Evolutionary conservation across 2,113 vertebrate species (phyloP).

Genomic region (Rana temporaria): DNA sequence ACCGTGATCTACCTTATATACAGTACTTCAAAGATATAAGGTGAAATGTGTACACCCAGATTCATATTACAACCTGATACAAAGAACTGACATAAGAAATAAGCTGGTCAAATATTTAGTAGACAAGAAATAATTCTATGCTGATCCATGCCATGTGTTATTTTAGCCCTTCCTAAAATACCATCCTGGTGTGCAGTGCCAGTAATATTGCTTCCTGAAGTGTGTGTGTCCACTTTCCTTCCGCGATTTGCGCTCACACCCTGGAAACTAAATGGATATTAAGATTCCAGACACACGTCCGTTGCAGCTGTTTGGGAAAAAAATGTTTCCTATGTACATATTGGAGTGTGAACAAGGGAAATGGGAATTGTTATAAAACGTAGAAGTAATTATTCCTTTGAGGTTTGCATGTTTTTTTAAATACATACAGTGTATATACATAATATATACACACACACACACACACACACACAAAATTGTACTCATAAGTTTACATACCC

Average conservation of each 20-base stretch:
- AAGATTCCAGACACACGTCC: conserved; percentile 68
- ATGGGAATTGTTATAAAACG: not conserved
- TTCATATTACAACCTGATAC: too few relatives aligned
- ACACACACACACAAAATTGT: too few relatives aligned
- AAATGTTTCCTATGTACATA: conserved; percentile 68
- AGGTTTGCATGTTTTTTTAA: too few relatives aligned
- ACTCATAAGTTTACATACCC: too few relatives aligned
- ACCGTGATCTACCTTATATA: too few relatives aligned
- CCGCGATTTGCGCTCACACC: conserved; percentile 57
- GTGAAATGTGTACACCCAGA: too few relatives aligned
- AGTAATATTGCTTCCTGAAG: conserved; percentile 68
- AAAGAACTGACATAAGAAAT: too few relatives aligned
- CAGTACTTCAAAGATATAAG: too few relatives aligned
- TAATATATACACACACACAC: too few relatives aligned
- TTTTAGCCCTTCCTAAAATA: conserved; percentile 21
- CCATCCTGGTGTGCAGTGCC: conserved; percentile 56
- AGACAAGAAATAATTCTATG: too few relatives aligned
- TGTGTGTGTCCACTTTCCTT: conserved; percentile 65
- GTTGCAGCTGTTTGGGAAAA: conserved; percentile 67
- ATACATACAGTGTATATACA: too few relatives aligned
- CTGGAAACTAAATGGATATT: conserved; percentile 68
- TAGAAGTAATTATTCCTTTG: not conserved
- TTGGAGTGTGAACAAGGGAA: conserved; percentile 38
- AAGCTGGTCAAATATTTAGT: too few relatives aligned
- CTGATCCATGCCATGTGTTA: conserved; percentile 22